Evolutionary conservation across 2,888 invertebrate genomes (phyloP).

Genomic region (Coelinius sp.): DNA sequence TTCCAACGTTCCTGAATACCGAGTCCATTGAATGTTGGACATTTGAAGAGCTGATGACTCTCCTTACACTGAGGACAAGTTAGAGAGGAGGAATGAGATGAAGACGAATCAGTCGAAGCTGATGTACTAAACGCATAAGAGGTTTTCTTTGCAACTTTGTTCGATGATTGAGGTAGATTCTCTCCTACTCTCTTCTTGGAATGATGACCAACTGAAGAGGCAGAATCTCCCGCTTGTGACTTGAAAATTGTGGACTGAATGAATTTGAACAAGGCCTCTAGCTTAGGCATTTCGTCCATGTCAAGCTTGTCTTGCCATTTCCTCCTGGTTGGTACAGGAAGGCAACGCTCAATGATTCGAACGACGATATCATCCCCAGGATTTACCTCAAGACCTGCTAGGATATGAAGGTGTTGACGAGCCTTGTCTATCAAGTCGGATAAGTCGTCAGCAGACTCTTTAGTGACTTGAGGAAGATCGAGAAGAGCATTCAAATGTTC

Average conservation of each 20-base stretch:
- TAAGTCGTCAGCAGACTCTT: neutral
- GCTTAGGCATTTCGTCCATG: slow-evolving; percentile 15
- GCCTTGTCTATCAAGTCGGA: neutral
- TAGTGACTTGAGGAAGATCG: neutral
- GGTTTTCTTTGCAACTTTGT: neutral
- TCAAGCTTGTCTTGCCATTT: neutral
- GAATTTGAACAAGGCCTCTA: slow-evolving; percentile 21
- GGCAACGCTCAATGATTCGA: slow-evolving; percentile 8
- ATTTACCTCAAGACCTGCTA: neutral
- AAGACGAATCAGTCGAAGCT: neutral
- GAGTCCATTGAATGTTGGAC: slow-evolving; percentile 21
- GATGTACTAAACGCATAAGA: slow-evolving; percentile 9
- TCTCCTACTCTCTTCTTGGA: neutral
- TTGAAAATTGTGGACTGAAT: slow-evolving; percentile 18
- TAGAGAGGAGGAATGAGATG: neutral
- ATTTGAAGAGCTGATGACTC: slow-evolving; percentile 27
- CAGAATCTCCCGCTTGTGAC: neutral
- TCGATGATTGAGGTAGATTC: neutral
- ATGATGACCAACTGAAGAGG: neutral
- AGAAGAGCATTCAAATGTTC: too few species aligned
- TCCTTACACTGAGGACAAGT: slow-evolving; percentile 28
- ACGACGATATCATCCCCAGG: slow-evolving; percentile 1
- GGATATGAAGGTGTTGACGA: slow-evolving; percentile 16
- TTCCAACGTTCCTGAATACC: slow-evolving; percentile 25
- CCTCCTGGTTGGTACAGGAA: slow-evolving; percentile 13